Conservation (phyloP, 1,140 invertebrate genomes). For the Trachymyrmex cornetzi region DNA sequence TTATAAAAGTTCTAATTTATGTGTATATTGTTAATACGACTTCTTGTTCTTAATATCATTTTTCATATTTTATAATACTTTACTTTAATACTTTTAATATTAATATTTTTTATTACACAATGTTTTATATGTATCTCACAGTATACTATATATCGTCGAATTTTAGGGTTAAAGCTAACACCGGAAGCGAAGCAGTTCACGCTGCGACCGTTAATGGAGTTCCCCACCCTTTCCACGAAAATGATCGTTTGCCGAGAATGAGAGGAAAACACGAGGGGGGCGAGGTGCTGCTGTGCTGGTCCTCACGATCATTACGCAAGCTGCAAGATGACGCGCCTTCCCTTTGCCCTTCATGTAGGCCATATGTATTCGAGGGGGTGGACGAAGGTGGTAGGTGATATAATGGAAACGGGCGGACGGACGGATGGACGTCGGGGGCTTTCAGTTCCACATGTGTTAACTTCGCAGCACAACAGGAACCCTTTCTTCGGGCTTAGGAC, state of each 20-base stretch:
- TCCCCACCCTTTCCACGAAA: slow-evolving; percentile 42
- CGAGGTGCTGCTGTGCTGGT: slow-evolving; percentile 39
- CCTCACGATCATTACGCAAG: slow-evolving; percentile 76
- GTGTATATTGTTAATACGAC: not conserved
- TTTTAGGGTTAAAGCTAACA: slow-evolving; percentile 36
- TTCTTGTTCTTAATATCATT: too few relatives aligned
- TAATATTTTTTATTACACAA: not conserved
- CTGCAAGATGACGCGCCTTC: slow-evolving; percentile 79
- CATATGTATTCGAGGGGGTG: slow-evolving; percentile 82
- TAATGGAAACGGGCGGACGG: slow-evolving; percentile 77
- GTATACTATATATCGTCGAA: not conserved
- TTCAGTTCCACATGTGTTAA: slow-evolving; percentile 82
- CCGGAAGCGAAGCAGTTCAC: slow-evolving; percentile 38
- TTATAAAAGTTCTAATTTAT: not conserved
- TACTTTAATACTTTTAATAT: not conserved
- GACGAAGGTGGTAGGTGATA: slow-evolving; percentile 81
- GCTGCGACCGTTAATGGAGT: slow-evolving; percentile 63
- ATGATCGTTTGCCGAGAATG: slow-evolving; percentile 32
- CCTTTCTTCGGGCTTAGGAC: slow-evolving; percentile 81
- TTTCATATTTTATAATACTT: too few relatives aligned
- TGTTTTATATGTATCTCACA: not conserved
- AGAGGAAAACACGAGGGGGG: slow-evolving; percentile 30
- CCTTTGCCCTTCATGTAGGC: slow-evolving; percentile 54
- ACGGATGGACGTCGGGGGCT: slow-evolving; percentile 64
- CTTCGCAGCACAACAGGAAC: slow-evolving; percentile 78